Conservation (phyloP, 2,797 vertebrate genomes). For the Rhincodon typus region DNA sequence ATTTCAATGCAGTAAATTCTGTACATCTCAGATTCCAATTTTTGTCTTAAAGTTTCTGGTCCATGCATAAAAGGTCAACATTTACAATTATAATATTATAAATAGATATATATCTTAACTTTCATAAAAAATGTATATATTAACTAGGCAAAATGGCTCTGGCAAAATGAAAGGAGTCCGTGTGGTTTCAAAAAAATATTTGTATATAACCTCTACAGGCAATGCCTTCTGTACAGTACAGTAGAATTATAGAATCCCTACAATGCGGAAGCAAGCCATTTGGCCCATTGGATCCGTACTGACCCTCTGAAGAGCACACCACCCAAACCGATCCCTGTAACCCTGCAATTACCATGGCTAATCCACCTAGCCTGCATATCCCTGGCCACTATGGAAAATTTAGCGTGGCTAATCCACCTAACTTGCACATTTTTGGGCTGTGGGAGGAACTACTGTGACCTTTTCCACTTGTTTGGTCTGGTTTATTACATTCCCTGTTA, state of each 20-base stretch:
- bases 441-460: no score
- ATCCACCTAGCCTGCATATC: no score
- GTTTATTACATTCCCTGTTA: neutral
- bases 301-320: no score
- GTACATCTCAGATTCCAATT: neutral
- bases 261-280: no score
- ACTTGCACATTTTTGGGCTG: no score
- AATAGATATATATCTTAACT: neutral
- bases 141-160: neutral
- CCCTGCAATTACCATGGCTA: no score
- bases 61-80: neutral
- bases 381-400: no score
- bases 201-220: neutral
- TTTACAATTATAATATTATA: neutral
- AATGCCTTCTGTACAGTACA: neutral
- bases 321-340: no score
- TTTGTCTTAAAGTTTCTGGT: neutral
- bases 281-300: no score
- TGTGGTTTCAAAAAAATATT: neutral
- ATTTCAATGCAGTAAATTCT: no score
- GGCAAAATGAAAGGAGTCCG: neutral
- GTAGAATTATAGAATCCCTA: no score
- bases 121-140: neutral
- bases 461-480: neutral
- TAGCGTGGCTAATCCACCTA: no score